phyloP scores from a whole-genome alignment of 1,140 invertebrate genomes.

The Drosophila pruinosa region DNA sequence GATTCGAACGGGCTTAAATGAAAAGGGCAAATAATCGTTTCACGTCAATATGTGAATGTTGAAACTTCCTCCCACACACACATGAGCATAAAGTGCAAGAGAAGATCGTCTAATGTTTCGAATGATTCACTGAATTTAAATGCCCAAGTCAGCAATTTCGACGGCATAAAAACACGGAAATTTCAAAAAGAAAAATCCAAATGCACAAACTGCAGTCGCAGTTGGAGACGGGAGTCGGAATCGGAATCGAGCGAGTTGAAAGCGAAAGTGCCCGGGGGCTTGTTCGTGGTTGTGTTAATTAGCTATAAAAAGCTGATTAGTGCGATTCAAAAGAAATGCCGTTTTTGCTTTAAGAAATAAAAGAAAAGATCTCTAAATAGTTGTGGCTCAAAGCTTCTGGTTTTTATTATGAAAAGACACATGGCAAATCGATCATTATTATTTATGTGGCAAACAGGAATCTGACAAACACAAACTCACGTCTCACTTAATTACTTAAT shows the following conservation, averaged over 20 bases:
- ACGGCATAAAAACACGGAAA: constrained; percentile 9
- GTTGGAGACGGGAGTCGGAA: background rate
- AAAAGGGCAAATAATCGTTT: background rate
- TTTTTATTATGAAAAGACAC: constrained; percentile 2
- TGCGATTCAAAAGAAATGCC: constrained; percentile 10
- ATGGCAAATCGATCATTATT: constrained; percentile 10
- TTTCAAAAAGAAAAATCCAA: constrained; percentile 2
- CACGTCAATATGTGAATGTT: background rate
- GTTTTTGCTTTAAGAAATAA: background rate
- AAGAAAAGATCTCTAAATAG: constrained; percentile 1
- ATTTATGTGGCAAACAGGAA: background rate
- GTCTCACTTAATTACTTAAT: constrained; percentile 21
- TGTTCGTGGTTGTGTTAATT: constrained; percentile 17
- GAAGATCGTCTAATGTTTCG: background rate
- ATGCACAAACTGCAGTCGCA: background rate
- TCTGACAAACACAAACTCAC: constrained; percentile 8
- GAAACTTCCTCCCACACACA: background rate
- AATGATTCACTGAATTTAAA: constrained; percentile 1
- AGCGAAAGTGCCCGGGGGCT: constrained; percentile 20
- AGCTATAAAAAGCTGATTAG: constrained; percentile 28
- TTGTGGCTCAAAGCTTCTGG: background rate
- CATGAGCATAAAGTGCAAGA: background rate
- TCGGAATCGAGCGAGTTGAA: background rate
- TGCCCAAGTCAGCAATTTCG: constrained; percentile 11
- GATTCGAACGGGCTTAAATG: background rate